Evolutionary conservation across 2,113 vertebrate genomes (phyloP).

Genomic region (Rhabdornis inornatus): DNA sequence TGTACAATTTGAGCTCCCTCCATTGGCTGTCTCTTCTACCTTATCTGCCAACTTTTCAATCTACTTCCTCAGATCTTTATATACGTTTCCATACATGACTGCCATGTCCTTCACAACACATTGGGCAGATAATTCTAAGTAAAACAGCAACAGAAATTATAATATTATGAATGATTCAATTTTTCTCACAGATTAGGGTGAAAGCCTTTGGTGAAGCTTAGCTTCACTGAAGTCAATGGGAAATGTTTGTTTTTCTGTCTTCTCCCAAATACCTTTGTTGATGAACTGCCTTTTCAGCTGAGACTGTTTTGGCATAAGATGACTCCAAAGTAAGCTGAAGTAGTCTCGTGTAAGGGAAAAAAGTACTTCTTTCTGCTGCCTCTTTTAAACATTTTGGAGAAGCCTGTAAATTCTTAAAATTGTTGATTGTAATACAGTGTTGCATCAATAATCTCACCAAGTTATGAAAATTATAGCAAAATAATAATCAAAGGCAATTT

Average conservation of each 20-base stretch:
- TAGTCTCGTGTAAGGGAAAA: neutral
- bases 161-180: neutral
- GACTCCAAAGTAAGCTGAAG: neutral
- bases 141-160: neutral
- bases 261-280: neutral
- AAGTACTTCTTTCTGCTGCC: neutral
- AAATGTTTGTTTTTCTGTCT: neutral
- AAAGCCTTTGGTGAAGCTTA: neutral
- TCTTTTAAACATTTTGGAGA: neutral
- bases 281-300: neutral
- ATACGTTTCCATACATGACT: slow-evolving; percentile 4
- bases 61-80: slow-evolving; percentile 56
- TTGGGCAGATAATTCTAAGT: neutral
- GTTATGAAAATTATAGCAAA: neutral
- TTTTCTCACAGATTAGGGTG: neutral
- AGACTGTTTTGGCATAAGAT: neutral
- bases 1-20: slow-evolving; percentile 68
- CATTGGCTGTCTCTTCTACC: slow-evolving; percentile 62
- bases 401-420: neutral
- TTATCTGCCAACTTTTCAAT: slow-evolving; percentile 72
- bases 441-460: neutral
- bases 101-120: slow-evolving; percentile 38
- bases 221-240: neutral
- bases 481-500: neutral
- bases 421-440: neutral